Conservation (phyloP, 1,140 invertebrate genomes). For the Aphaenogaster rudis region DNA sequence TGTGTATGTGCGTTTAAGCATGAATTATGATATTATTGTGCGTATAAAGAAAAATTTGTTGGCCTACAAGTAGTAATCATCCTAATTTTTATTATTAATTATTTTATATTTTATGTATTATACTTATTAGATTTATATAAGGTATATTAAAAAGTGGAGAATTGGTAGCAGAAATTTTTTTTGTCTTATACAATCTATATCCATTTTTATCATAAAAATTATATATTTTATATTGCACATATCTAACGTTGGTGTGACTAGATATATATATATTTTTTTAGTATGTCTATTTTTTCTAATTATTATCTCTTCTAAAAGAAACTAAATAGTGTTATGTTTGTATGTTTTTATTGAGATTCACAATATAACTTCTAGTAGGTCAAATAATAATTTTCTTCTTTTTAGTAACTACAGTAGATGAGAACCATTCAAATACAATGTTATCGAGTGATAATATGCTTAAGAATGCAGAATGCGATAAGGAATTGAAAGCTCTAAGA, state of each 20-base stretch:
- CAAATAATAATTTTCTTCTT: slow-evolving; percentile 55
- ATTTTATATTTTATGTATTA: slow-evolving; percentile 10
- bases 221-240: slow-evolving; percentile 21
- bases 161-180: not conserved
- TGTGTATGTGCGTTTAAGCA: slow-evolving; percentile 51
- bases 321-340: slow-evolving; percentile 41
- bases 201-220: slow-evolving; percentile 24
- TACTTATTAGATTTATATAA: not conserved
- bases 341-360: slow-evolving; percentile 35
- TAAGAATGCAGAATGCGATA: slow-evolving; percentile 82
- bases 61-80: not conserved
- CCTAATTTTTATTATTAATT: not conserved
- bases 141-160: not conserved
- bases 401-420: slow-evolving; percentile 74
- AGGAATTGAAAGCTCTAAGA: slow-evolving; percentile 86
- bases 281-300: slow-evolving; percentile 7
- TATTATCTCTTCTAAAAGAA: slow-evolving; percentile 29
- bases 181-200: not conserved
- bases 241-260: slow-evolving; percentile 21
- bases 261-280: slow-evolving; percentile 11
- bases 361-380: not conserved
- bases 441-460: slow-evolving; percentile 66
- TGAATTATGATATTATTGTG: slow-evolving; percentile 51
- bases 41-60: slow-evolving; percentile 4
- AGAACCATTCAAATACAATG: slow-evolving; percentile 54